Evolutionary conservation across 2,113 vertebrate genomes (phyloP).

Genomic region (Pedionomus torquatus): DNA sequence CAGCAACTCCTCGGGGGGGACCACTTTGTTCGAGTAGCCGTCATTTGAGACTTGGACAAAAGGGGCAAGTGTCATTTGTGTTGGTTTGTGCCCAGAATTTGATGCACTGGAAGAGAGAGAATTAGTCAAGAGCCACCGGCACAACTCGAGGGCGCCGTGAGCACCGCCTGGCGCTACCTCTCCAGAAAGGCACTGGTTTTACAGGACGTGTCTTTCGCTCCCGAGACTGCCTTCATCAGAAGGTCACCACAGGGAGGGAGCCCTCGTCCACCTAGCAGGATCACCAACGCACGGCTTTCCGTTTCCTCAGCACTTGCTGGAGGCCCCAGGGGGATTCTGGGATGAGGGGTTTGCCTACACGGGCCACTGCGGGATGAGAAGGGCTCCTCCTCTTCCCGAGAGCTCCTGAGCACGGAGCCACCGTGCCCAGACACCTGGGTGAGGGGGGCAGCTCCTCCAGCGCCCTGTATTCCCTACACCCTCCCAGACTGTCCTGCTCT

Average conservation of each 20-base stretch:
- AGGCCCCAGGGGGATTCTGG: neutral
- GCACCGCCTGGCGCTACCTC: neutral
- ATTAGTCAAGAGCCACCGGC: neutral
- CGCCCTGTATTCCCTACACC: neutral
- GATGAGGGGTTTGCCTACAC: neutral
- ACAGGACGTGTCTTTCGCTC: neutral
- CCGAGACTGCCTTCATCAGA: neutral
- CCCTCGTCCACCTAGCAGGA: neutral
- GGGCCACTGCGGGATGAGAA: neutral
- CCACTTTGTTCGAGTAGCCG: neutral
- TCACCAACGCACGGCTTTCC: fast-evolving
- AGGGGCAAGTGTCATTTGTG: constrained; percentile 85
- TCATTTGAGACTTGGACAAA: constrained; percentile 84
- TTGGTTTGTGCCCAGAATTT: constrained; percentile 87
- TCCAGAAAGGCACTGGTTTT: fast-evolving
- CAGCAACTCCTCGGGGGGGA: constrained; percentile 39
- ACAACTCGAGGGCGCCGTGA: neutral
- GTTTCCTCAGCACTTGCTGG: neutral
- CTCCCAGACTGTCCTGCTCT: neutral
- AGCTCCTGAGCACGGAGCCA: neutral
- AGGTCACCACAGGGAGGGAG: neutral
- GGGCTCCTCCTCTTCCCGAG: neutral
- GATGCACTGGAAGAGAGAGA: constrained; percentile 82
- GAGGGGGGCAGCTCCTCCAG: neutral
- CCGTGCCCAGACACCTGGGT: neutral